A percentile compares a stretch with the other conserved stretches of the same genome.
phyloP scores from a whole-genome alignment of 2,888 invertebrate genomes.

The Caenorhabditis uteleia region DNA sequence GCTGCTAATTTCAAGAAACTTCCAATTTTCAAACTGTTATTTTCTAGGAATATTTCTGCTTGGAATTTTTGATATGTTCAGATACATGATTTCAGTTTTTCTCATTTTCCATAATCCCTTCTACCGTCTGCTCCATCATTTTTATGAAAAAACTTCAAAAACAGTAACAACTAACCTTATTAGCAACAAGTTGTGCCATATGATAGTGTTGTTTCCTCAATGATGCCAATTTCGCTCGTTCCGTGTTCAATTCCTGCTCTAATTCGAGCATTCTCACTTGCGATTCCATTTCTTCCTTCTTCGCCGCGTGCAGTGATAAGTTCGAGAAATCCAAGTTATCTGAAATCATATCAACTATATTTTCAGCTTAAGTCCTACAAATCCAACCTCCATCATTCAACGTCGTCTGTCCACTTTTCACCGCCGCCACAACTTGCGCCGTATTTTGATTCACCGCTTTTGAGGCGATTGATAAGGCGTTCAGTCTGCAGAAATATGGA shows the following conservation, averaged over 20 bases:
- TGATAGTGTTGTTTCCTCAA: conserved; percentile 91
- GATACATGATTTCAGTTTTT: too few species aligned
- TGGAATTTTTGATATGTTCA: too few species aligned
- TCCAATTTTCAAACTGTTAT: too few species aligned
- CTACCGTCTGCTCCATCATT: too few species aligned
- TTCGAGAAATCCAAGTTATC: conserved; percentile 89
- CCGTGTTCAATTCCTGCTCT: conserved; percentile 87
- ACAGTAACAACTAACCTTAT: conserved; percentile 10
- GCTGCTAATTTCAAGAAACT: too few species aligned
- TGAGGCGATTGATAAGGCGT: too few species aligned
- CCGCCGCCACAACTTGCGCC: conserved; percentile 89
- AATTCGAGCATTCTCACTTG: conserved; percentile 89
- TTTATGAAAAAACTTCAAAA: neutral
- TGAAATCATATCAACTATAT: conserved; percentile 69
- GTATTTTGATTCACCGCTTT: conserved; percentile 88
- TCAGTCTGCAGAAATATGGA: too few species aligned
- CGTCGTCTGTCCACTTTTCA: conserved; percentile 85
- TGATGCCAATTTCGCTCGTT: conserved; percentile 83
- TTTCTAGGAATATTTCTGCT: too few species aligned
- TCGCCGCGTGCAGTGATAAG: conserved; percentile 89
- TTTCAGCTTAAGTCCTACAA: neutral
- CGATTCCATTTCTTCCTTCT: conserved; percentile 94
- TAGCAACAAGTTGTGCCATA: conserved; percentile 63
- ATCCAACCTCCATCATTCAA: conserved; percentile 82
- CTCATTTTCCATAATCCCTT: too few species aligned